These are phyloP conservation scores for Heliornis fulica DNA, from an alignment of 2,113 vertebrate genomes.

Conservation along the genomic window DNA sequence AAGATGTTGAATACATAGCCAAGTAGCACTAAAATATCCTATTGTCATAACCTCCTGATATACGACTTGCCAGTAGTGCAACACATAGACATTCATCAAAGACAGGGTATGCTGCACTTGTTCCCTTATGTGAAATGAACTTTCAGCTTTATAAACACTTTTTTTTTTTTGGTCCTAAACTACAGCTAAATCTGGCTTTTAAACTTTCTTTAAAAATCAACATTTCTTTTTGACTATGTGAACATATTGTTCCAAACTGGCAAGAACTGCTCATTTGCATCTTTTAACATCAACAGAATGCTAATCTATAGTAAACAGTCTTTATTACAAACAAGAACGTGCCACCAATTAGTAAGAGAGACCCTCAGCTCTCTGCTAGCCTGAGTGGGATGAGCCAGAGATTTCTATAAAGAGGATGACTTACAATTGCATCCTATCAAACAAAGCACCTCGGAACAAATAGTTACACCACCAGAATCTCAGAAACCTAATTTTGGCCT, in stretches of 20 bases:
- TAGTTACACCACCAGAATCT: not conserved
- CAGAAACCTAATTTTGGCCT: conserved; percentile 8
- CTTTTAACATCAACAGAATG: conserved; percentile 43
- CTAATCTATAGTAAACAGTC: conserved; percentile 49
- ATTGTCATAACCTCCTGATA: not conserved
- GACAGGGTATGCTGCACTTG: not conserved
- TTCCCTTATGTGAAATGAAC: not conserved
- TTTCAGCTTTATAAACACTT: not conserved
- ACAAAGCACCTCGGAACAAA: not conserved
- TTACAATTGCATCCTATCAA: not conserved
- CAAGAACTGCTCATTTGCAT: conserved; percentile 56
- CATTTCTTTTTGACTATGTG: not conserved
- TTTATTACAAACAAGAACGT: not conserved
- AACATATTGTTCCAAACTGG: conserved; percentile 52
- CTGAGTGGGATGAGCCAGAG: conserved; percentile 15
- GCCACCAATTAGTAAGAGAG: conserved; percentile 25
- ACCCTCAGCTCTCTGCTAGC: not conserved
- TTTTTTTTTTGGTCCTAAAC: not conserved
- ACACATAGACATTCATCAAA: not conserved
- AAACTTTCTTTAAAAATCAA: not conserved
- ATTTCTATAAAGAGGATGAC: not conserved
- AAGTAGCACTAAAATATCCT: not conserved
- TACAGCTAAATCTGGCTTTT: not conserved
- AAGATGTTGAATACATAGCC: not conserved
- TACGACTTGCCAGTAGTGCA: not conserved